phyloP scores from a whole-genome alignment of 2,113 vertebrate genomes.

The Hypomesus transpacificus region DNA sequence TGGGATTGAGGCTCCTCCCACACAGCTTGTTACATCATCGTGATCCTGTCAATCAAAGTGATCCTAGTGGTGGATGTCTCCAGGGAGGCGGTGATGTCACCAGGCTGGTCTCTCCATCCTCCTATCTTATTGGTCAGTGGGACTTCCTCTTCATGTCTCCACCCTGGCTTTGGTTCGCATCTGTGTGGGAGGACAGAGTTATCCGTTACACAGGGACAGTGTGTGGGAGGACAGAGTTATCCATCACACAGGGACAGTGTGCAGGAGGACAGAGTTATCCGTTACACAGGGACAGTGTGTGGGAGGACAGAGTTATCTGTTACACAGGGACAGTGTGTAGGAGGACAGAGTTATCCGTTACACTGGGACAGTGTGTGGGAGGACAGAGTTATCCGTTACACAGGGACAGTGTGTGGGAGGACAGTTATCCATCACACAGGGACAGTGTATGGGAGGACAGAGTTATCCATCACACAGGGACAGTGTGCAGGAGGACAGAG shows the following conservation, averaged over 20 bases:
- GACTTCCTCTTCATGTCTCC: conserved; percentile 92
- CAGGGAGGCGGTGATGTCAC: conserved; percentile 31
- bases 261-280: neutral
- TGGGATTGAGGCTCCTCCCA: neutral
- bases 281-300: neutral
- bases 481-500: neutral
- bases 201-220: neutral
- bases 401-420: neutral
- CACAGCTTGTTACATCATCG: conserved; percentile 11
- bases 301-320: neutral
- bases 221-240: neutral
- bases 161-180: conserved; percentile 97
- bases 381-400: neutral
- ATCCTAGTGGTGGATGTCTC: conserved; percentile 34
- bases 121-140: conserved; percentile 80
- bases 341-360: neutral
- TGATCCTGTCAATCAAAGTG: conserved; percentile 24
- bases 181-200: conserved; percentile 66
- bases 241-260: neutral
- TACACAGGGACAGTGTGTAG: neutral
- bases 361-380: neutral
- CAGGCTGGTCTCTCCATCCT: conserved; percentile 12
- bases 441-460: neutral
- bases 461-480: neutral
- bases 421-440: conserved; percentile 4